These are phyloP conservation scores for Oreocharis arfaki DNA, from an alignment of 2,113 vertebrate species.

Conservation along the genomic window DNA sequence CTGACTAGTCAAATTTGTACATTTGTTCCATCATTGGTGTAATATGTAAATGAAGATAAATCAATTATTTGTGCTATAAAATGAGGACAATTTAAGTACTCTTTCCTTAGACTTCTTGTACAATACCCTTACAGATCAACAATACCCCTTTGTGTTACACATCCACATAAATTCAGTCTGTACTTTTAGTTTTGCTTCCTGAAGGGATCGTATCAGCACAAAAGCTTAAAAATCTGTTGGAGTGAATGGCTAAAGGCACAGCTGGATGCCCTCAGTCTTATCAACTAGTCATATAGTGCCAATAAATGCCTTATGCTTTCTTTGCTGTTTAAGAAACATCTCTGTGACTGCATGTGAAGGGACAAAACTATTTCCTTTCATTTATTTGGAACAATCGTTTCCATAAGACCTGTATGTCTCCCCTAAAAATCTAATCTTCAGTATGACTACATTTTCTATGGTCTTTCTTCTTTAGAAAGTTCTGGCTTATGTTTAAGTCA, in stretches of 20 bases:
- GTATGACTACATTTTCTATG: neutral
- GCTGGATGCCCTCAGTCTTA: neutral
- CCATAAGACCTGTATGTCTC: neutral
- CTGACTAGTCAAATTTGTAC: neutral
- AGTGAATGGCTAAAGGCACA: neutral
- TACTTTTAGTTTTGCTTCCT: neutral
- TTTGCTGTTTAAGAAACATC: neutral
- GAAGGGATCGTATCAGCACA: neutral
- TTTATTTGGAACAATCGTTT: neutral
- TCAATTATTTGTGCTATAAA: neutral
- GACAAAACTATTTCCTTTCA: neutral
- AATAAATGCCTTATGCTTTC: neutral
- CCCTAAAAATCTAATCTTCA: neutral
- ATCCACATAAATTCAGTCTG: neutral
- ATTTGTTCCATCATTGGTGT: neutral
- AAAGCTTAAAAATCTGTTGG: neutral
- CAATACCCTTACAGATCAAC: neutral
- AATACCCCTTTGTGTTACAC: neutral
- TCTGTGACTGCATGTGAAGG: neutral
- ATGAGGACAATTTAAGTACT: neutral
- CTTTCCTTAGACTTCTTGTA: neutral
- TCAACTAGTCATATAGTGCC: neutral
- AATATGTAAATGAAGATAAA: neutral
- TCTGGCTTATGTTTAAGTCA: neutral
- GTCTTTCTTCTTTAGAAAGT: neutral